Evolutionary conservation across 2,797 vertebrate species (phyloP), one percentile per base, ranked within the genome.

Genomic region (Moxostoma hubbsi): DNA sequence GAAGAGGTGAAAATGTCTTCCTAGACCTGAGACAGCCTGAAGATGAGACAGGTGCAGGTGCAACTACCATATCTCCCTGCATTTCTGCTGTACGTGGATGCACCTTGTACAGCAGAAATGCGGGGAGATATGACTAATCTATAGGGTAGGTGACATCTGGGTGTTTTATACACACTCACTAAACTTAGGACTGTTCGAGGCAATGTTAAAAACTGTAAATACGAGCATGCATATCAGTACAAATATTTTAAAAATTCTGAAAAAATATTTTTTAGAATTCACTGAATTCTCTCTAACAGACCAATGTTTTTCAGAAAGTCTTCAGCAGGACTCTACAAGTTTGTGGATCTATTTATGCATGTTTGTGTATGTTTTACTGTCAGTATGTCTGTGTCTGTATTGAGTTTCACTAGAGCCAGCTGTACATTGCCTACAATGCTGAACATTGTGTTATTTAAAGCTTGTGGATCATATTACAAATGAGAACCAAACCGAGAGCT

Each of bases 11-110:
- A 36, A 36, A 36, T 75, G 67, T 49, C 43, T 70, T 58, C 70
- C 55, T 50, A 59, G 65, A 75, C 58, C 54, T 66, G 55, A 81
- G 36, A 36, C 24, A 65, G 51, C 67, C 66, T 72, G 81, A 47
- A 81, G 73, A 83, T 18, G 65, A 82, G 73, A 71, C 36, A 57
- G 36, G 80, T 65, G 75, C 81, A 86, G 79, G 77, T 84, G 79
- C 55, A 24, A 2, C 24, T 24, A 24, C 3, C 24, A 24, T 24
- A 24, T 24, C 24, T 24, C 24, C 24, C 1, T 24, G 24, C 24
- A 24, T 24, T 24, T 24, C 24, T 24, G 24, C 24, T 24, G 1
- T 24, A 24, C 24, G 24, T 24, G 3, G 24, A 24, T 24, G 24
- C 24, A 24, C 24, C 24, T 24, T 2, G 24, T 2, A 24, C 24